Evolutionary conservation across 2,113 vertebrate genomes (phyloP).

Genomic region (Aix galericulata): DNA sequence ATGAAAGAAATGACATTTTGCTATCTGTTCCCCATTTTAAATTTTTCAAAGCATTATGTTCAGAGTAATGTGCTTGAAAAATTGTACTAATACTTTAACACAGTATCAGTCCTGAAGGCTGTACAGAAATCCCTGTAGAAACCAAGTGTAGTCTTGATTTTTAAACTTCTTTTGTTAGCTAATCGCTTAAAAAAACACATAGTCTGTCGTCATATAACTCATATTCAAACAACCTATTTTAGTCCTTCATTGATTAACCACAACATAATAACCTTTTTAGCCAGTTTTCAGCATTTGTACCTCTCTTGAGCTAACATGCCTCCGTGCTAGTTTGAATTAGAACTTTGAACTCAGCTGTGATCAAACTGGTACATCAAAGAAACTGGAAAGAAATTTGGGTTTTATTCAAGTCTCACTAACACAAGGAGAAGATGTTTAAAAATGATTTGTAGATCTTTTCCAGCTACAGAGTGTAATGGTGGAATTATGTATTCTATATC

Average conservation of each 20-base stretch:
- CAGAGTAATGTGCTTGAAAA: conserved; percentile 69
- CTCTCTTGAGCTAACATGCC: not conserved
- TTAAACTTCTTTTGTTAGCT: not conserved
- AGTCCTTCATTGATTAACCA: not conserved
- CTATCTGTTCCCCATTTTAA: conserved; percentile 66
- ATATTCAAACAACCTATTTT: not conserved
- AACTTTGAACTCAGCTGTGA: not conserved
- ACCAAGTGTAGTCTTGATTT: not conserved
- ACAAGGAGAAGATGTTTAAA: not conserved
- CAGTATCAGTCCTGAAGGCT: conserved; percentile 18
- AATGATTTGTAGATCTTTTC: not conserved
- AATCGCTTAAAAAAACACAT: not conserved
- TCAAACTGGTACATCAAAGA: not conserved
- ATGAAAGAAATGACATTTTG: conserved; percentile 79
- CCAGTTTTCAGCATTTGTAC: not conserved
- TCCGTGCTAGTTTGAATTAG: not conserved
- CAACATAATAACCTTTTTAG: not conserved
- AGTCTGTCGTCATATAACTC: not conserved
- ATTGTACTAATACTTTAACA: conserved; percentile 56
- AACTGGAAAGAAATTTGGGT: not conserved
- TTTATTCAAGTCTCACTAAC: not conserved
- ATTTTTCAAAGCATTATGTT: conserved; percentile 75
- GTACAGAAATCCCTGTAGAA: not conserved
- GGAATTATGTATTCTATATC: not conserved
- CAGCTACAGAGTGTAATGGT: not conserved